phyloP scores from a whole-genome alignment of 1,140 invertebrate species.

The Hyles euphorbiae region DNA sequence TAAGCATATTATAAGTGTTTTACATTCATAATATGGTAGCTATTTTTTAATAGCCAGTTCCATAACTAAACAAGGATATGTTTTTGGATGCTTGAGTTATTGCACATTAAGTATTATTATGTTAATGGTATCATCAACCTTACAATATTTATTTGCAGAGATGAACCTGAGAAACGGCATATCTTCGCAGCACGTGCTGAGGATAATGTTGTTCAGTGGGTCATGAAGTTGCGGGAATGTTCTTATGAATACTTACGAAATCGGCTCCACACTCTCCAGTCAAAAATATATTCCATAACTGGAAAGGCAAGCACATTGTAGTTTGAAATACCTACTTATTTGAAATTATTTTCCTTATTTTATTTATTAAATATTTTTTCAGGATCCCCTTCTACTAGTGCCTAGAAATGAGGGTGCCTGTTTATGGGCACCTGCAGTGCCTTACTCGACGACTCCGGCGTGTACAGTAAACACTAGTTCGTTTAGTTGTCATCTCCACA shows the following conservation, averaged over 20 bases:
- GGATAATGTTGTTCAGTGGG: conserved; percentile 78
- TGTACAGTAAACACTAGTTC: conserved; percentile 55
- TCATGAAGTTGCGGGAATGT: conserved; percentile 76
- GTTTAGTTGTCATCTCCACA: conserved; percentile 65
- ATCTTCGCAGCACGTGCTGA: conserved; percentile 80
- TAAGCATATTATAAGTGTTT: too few species aligned
- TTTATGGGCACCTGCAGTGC: conserved; percentile 63
- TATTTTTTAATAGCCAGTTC: too few species aligned
- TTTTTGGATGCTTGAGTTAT: too few species aligned
- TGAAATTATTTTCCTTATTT: background rate
- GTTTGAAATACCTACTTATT: background rate
- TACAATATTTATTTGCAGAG: conserved; percentile 53
- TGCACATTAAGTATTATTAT: too few species aligned
- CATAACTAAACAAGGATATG: too few species aligned
- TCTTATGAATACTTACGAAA: conserved; percentile 80
- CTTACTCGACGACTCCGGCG: conserved; percentile 56
- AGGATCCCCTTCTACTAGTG: conserved; percentile 79
- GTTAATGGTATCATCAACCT: too few species aligned
- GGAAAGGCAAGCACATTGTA: conserved; percentile 67
- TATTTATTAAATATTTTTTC: background rate
- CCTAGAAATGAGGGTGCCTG: conserved; percentile 78
- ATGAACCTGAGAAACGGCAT: conserved; percentile 81
- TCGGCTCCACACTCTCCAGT: conserved; percentile 76
- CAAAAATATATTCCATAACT: conserved; percentile 76
- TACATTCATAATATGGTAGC: too few species aligned